Conservation (phyloP, 2,888 invertebrate species). For the Hirudinaria manillensis region DNA sequence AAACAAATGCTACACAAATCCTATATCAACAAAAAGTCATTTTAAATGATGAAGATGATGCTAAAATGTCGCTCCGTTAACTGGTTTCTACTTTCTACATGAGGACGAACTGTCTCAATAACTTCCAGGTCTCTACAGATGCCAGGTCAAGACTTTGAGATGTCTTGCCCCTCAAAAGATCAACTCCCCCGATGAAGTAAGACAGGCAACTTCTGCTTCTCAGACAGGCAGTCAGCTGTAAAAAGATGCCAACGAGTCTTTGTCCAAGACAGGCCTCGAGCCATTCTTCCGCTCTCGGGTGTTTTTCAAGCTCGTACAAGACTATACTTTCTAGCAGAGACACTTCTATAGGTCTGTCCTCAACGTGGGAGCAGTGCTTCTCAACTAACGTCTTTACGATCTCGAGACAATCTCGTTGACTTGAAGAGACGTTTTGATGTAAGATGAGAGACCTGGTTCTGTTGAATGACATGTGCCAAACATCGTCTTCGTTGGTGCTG, state of each 20-base stretch:
- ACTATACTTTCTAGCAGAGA: not conserved
- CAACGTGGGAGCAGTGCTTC: not conserved
- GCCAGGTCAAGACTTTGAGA: constrained; percentile 4
- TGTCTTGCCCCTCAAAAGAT: not conserved
- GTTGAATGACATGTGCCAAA: constrained; percentile 9
- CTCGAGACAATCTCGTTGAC: not conserved
- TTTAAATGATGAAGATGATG: too few species aligned
- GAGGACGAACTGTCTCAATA: not conserved
- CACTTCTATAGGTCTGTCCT: not conserved
- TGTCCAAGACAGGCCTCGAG: not conserved
- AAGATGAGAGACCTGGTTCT: not conserved
- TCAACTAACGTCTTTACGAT: not conserved
- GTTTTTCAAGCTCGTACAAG: constrained; percentile 12
- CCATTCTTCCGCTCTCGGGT: not conserved
- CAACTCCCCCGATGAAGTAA: not conserved
- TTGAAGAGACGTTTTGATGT: not conserved
- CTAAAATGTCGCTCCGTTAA: too few species aligned
- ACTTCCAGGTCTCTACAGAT: not conserved
- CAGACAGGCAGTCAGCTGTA: not conserved
- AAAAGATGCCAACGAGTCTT: not conserved
- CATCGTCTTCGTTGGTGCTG: not conserved
- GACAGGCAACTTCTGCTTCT: not conserved
- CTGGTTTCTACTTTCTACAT: not conserved
- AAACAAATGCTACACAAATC: too few species aligned
- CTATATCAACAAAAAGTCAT: too few species aligned